phyloP scores from a whole-genome alignment of 2,888 invertebrate species.

The Temnothorax ravouxi region DNA sequence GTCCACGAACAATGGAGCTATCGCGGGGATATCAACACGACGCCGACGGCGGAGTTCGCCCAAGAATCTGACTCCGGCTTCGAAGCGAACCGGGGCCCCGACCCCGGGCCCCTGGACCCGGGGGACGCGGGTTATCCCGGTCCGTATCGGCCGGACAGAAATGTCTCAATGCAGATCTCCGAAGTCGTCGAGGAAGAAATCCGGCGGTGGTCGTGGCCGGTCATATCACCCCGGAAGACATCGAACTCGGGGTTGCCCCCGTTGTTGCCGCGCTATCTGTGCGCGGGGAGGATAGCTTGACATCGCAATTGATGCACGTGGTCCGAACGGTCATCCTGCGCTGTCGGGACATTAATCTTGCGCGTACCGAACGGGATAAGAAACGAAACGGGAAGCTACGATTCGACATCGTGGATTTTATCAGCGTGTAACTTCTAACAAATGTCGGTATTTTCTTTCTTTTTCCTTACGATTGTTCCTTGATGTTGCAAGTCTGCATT shows the following conservation, averaged over 20 bases:
- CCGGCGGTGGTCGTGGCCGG: constrained; percentile 45
- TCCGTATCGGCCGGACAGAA: constrained; percentile 79
- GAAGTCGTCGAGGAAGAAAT: constrained; percentile 66
- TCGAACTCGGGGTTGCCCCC: constrained; percentile 39
- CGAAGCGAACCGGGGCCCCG: constrained; percentile 80
- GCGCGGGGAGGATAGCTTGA: constrained; percentile 8
- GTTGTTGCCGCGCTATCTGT: constrained; percentile 14
- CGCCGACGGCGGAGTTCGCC: constrained; percentile 77
- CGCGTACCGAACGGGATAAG: constrained; percentile 23
- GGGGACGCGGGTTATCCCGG: constrained; percentile 77
- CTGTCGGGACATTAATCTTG: constrained; percentile 44
- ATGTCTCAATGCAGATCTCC: constrained; percentile 80
- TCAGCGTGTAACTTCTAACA: constrained; percentile 21
- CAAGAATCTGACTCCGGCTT: constrained; percentile 82
- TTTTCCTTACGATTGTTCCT: neutral
- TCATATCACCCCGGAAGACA: constrained; percentile 55
- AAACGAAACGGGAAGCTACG: constrained; percentile 25
- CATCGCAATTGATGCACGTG: constrained; percentile 47
- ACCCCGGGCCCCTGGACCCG: constrained; percentile 72
- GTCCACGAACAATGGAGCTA: constrained; percentile 84
- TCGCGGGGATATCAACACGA: constrained; percentile 83
- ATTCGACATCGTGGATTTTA: constrained; percentile 34
- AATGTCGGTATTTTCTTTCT: constrained; percentile 11
- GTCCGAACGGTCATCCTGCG: constrained; percentile 2
- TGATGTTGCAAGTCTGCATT: neutral